Conservation (phyloP, 2,888 invertebrate species). For the Diplolepis rosae region DNA sequence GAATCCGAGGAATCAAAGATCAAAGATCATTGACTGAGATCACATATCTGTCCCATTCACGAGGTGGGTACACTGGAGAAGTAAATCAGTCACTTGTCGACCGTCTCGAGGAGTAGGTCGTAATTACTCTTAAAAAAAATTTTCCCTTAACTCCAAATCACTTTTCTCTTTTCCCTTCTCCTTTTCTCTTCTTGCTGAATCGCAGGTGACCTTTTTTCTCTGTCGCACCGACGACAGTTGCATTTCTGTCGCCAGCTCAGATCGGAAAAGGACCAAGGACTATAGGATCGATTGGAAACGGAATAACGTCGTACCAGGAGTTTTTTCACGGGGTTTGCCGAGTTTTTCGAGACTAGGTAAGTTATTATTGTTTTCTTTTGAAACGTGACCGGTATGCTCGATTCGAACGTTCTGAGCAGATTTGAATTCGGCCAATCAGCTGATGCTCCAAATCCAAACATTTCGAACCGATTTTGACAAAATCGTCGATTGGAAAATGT, state of each 20-base stretch:
- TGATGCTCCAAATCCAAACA: too few species aligned
- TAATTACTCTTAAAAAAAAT: neutral
- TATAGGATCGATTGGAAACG: neutral
- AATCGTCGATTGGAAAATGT: too few species aligned
- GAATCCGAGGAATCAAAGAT: conserved; percentile 55
- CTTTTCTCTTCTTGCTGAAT: neutral
- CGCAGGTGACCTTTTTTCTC: neutral
- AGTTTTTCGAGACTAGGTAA: conserved; percentile 12
- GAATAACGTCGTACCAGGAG: neutral
- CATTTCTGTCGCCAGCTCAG: neutral
- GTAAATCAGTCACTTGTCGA: conserved; percentile 51
- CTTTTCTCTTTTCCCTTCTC: neutral
- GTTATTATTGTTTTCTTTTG: neutral
- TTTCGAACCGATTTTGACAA: too few species aligned
- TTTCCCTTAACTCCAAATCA: neutral
- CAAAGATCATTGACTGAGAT: conserved; percentile 50
- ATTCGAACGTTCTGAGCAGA: neutral
- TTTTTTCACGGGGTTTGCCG: neutral
- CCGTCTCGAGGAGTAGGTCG: conserved; percentile 39
- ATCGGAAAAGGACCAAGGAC: conserved; percentile 8
- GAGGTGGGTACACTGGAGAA: conserved; percentile 30
- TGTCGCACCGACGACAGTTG: neutral
- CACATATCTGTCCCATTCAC: conserved; percentile 37
- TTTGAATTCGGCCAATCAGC: conserved; percentile 16
- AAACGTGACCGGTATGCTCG: neutral